Evolutionary conservation across 2,113 vertebrate species (phyloP).

Genomic region (Ptyas mucosa): DNA sequence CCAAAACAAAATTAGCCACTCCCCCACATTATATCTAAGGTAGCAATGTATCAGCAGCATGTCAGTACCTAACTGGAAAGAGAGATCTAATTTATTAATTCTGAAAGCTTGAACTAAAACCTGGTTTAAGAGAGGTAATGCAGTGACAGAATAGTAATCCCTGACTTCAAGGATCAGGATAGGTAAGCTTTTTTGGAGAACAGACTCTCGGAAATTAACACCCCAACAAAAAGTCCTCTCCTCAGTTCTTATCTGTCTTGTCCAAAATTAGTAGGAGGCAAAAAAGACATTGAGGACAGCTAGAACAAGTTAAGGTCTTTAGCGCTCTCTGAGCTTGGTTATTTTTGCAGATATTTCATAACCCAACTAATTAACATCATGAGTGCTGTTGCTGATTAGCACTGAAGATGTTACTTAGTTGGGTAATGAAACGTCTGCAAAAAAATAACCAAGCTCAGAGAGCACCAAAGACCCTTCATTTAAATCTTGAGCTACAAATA

Average conservation of each 20-base stretch:
- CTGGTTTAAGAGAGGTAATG: not conserved
- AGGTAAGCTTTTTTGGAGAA: not conserved
- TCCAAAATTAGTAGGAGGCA: not conserved
- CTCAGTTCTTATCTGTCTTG: not conserved
- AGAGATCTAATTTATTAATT: not conserved
- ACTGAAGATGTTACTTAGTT: not conserved
- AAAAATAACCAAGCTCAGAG: not conserved
- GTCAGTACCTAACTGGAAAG: not conserved
- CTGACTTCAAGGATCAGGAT: not conserved
- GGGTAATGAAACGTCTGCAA: not conserved
- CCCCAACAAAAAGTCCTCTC: not conserved
- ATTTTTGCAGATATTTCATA: not conserved
- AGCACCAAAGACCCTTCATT: not conserved
- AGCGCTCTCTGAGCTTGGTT: not conserved
- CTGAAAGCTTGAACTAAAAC: not conserved
- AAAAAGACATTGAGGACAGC: not conserved
- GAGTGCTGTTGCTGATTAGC: not conserved
- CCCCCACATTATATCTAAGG: not conserved
- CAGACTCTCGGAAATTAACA: not conserved
- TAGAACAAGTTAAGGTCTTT: not conserved
- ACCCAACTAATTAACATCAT: not conserved
- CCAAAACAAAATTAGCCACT: not conserved
- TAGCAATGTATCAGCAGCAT: not conserved
- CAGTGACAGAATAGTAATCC: not conserved
- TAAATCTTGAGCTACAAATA: not conserved